Percentiles rank a stretch among this genome's conserved stretches.
phyloP scores from a whole-genome alignment of 1,140 invertebrate species.

The Tachypleus tridentatus region DNA sequence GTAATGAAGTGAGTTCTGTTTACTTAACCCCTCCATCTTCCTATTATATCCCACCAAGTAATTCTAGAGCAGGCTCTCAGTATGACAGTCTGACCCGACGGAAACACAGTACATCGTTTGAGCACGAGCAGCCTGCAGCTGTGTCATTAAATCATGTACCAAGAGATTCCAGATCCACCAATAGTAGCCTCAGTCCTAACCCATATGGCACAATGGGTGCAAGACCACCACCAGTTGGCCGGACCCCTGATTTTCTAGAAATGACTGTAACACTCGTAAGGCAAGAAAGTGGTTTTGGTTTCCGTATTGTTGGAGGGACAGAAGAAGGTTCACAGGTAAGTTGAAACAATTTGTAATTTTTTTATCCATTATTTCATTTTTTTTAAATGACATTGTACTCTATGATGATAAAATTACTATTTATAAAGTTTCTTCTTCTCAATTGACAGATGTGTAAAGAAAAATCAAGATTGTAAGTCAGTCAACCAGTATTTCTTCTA shows the following conservation, averaged over 20 bases:
- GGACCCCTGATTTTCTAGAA: slow-evolving; percentile 49
- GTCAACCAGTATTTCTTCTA: no score
- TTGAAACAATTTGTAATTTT: slow-evolving; percentile 9
- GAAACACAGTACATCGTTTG: slow-evolving; percentile 55
- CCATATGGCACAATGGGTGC: neutral
- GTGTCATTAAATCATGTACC: neutral
- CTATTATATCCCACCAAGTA: neutral
- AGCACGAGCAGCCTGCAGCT: slow-evolving; percentile 46
- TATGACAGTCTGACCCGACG: slow-evolving; percentile 23
- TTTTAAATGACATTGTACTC: no score
- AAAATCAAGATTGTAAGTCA: no score
- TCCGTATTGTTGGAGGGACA: slow-evolving; percentile 95
- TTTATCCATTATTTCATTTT: slow-evolving; percentile 14
- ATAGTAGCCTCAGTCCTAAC: neutral
- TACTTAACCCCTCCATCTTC: neutral
- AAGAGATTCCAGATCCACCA: slow-evolving; percentile 4
- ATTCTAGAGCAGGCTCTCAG: neutral
- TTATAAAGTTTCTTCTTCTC: no score
- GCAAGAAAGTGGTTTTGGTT: slow-evolving; percentile 85
- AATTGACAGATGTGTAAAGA: no score
- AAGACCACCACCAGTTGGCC: slow-evolving; percentile 1
- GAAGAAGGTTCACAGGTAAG: slow-evolving; percentile 88
- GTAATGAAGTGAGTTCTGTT: neutral
- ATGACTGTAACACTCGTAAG: slow-evolving; percentile 63
- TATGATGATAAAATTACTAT: no score